A percentile compares a stretch with the other conserved stretches of the same genome.
Conservation (phyloP, 2,797 vertebrate genomes). For the Psittacula echo region DNA sequence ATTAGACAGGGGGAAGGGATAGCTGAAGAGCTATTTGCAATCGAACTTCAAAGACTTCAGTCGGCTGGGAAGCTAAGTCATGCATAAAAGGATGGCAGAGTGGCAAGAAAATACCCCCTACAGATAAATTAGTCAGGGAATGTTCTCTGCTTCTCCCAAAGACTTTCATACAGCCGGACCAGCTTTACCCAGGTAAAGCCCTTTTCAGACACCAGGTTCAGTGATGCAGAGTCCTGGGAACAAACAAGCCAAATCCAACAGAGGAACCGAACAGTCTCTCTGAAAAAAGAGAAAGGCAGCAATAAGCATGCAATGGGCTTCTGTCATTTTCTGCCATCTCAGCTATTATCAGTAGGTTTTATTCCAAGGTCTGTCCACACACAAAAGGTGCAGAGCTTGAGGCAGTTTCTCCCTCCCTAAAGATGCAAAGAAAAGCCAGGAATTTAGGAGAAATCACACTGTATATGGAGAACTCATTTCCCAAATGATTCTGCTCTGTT, state of each 20-base stretch:
- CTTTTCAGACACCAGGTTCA: constrained; percentile 42
- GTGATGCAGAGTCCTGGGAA: constrained; percentile 31
- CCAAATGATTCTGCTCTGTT: background rate
- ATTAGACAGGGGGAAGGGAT: constrained; percentile 21
- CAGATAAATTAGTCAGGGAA: constrained; percentile 68
- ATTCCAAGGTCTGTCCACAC: background rate
- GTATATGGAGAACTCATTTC: background rate
- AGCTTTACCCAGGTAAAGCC: constrained; percentile 55
- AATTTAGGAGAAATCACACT: background rate
- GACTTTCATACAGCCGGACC: constrained; percentile 15
- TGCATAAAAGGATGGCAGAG: constrained; percentile 69
- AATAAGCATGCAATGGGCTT: background rate
- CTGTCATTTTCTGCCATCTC: constrained; percentile 1
- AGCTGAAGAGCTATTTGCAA: constrained; percentile 56
- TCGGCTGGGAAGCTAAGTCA: constrained; percentile 65
- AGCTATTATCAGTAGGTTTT: background rate
- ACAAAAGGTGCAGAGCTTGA: background rate
- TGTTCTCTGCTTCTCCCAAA: constrained; percentile 36
- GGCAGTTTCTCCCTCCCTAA: background rate
- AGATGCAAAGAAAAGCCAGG: background rate
- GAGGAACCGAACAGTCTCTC: background rate
- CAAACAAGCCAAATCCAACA: constrained; percentile 31
- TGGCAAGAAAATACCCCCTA: constrained; percentile 67
- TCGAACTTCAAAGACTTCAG: constrained; percentile 65
- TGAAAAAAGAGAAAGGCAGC: background rate